Conservation (phyloP, 2,113 vertebrate genomes). For the Amphiprion ocellaris region DNA sequence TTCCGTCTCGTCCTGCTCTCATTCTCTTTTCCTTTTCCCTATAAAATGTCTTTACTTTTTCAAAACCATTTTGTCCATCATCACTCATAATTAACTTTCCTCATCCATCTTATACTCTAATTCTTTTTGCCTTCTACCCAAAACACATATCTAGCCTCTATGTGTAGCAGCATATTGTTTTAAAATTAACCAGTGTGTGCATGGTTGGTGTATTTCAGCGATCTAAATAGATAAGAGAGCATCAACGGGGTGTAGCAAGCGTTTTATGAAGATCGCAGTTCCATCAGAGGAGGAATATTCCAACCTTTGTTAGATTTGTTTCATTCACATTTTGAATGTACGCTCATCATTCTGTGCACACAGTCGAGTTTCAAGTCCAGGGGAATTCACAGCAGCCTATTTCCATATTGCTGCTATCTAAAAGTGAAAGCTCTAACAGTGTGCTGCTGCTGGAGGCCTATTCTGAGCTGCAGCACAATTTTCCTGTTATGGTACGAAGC, state of each 20-base stretch:
- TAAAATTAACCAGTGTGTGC: background rate
- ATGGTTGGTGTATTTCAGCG: background rate
- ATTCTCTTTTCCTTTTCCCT: background rate
- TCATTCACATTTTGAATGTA: constrained; percentile 11
- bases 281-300: constrained; percentile 39
- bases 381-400: constrained; percentile 77
- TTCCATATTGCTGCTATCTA: constrained; percentile 63
- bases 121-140: background rate
- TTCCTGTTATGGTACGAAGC: constrained; percentile 38
- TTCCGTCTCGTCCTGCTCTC: constrained; percentile 35
- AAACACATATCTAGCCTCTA: background rate
- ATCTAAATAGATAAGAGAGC: constrained; percentile 1
- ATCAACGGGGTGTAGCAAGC: background rate
- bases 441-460: constrained; percentile 27
- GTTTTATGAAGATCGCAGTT: background rate
- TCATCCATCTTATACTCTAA: background rate
- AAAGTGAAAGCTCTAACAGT: constrained; percentile 64
- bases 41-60: background rate
- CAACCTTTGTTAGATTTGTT: constrained; percentile 21
- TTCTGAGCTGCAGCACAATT: constrained; percentile 19
- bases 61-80: background rate
- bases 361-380: constrained; percentile 58
- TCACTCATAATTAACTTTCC: no score
- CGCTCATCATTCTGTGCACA: background rate
- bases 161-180: background rate